Base-by-base conservation (phyloP, 2,888 invertebrate genomes). In the Thalpophila matura region DNA sequence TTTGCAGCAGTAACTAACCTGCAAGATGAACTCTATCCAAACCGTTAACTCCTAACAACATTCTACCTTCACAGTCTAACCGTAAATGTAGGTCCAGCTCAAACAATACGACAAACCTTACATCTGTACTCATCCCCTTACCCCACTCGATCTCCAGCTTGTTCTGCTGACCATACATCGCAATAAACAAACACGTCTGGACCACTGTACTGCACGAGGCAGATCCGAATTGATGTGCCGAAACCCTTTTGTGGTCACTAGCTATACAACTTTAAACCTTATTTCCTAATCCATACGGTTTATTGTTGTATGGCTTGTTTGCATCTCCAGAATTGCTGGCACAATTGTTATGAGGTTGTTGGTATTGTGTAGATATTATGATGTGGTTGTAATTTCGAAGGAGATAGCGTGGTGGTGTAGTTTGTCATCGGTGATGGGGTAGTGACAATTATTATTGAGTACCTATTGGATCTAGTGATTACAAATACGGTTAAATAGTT, bases 141-240 rank as follows among this genome's bases (percentile, higher is more conserved):
- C 31, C 35, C 24, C 37, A 40, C 24, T 22, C 33, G 53, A 16
- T 42, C 16, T 46, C 29, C 9, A 38, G 47, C 64, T 57, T 72
- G 66, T 76, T 56, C 35, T 63, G 74, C 70, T 71, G 67, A 70
- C 77, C 80, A 16, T 79, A 77, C 61, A 69, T 16, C 45, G 63
- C 66, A 57, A 81, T 80, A 80, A 80, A 80, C 79, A 79, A 81
- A 74, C 66, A 77, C 57, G 77, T 77, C 80, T 62, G 31, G 22
- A 46, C 66, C 81, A 78, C 59, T 75, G 66, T 55, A 67, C 56
- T 79, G 81, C 72, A 70, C 58, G 35, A 69, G 81, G 77, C 79
- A 80, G 67, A 53, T 43, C 56, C 51, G 77, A 81, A 80, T 80
- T 80, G 79, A 78, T 74, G 63, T 60, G 31, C 38, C 49, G 46